Evolutionary conservation across 2,113 vertebrate species (phyloP).

Genomic region (Dolichotis patagonum): DNA sequence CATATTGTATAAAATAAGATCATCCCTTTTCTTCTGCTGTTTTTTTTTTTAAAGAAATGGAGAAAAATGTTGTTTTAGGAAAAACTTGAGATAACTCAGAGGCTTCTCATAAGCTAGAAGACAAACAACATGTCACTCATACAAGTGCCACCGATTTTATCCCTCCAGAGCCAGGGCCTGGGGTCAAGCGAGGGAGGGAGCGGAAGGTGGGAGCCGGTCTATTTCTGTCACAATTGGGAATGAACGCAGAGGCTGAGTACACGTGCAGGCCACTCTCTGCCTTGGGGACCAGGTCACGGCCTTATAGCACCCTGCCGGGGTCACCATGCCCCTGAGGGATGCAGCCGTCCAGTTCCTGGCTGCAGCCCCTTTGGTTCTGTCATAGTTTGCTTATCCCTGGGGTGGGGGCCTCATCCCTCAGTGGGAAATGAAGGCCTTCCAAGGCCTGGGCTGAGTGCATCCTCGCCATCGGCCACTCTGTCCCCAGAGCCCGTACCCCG

Average conservation of each 20-base stretch:
- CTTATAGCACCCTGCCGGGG: not conserved
- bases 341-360: not conserved
- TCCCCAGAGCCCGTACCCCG: too few relatives aligned
- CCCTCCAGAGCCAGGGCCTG: not conserved
- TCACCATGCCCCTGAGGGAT: rapidly evolving
- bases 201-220: rapidly evolving
- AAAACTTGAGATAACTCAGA: slow-evolving; percentile 79
- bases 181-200: not conserved
- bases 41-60: slow-evolving; percentile 61
- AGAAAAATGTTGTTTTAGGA: slow-evolving; percentile 81
- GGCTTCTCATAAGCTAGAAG: slow-evolving; percentile 79
- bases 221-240: not conserved
- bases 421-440: not conserved
- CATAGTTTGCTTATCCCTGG: slow-evolving; percentile 58
- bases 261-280: not conserved
- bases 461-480: not conserved
- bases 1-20: slow-evolving; percentile 83
- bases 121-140: slow-evolving; percentile 62
- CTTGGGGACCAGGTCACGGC: not conserved
- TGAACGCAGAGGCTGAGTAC: too few relatives aligned
- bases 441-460: not conserved
- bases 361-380: not conserved
- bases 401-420: not conserved
- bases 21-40: slow-evolving; percentile 64
- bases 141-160: slow-evolving; percentile 66